Evolutionary conservation across 1,140 invertebrate genomes (phyloP).

Genomic region (Lepidurus couesii): DNA sequence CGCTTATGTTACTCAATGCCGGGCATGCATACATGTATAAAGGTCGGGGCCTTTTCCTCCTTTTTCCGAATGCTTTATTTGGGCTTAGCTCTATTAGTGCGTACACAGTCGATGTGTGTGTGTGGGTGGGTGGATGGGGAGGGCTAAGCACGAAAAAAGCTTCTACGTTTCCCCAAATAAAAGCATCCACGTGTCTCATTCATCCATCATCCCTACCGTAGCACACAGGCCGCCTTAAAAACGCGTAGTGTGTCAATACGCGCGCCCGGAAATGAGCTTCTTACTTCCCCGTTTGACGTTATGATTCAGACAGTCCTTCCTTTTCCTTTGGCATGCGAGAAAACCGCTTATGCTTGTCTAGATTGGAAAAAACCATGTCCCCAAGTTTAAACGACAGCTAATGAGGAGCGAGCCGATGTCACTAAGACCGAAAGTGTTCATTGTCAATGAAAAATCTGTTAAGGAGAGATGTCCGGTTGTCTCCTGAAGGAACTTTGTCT

Average conservation of each 20-base stretch:
- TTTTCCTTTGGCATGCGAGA: background rate
- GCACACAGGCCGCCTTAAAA: background rate
- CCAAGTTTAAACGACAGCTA: background rate
- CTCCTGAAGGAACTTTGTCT: background rate
- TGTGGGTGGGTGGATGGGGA: background rate
- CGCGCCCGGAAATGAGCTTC: background rate
- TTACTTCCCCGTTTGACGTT: background rate
- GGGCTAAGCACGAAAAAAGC: background rate
- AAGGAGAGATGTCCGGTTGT: background rate
- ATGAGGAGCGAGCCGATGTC: background rate
- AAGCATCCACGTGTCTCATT: background rate
- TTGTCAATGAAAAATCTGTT: background rate
- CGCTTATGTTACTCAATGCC: conserved; percentile 18
- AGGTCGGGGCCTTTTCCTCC: background rate
- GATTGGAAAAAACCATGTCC: background rate
- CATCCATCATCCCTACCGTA: background rate
- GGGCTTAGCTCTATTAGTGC: conserved; percentile 7
- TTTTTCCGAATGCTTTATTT: background rate
- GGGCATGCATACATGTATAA: background rate
- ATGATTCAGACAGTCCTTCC: background rate
- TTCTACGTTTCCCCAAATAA: background rate
- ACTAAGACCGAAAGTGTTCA: background rate
- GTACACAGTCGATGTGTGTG: background rate
- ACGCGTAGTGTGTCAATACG: background rate
- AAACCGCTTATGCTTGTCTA: background rate